These are phyloP conservation scores for Orchesellides sinensis DNA, from an alignment of 2,888 invertebrate species.

Conservation along the genomic window DNA sequence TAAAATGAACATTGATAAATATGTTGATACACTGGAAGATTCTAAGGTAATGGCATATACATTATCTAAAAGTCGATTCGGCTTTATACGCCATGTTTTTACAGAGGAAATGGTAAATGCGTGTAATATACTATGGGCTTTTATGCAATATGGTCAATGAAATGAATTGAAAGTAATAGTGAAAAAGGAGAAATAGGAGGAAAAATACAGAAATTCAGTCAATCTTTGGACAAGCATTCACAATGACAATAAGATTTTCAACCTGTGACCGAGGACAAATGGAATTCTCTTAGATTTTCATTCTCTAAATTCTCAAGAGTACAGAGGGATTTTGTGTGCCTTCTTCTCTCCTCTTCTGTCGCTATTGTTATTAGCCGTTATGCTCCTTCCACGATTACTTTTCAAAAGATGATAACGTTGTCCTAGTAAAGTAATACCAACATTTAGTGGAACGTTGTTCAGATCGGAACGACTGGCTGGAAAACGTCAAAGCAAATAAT, in stretches of 20 bases:
- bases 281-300: conserved; percentile 42
- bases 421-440: neutral
- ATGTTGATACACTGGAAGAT: no score
- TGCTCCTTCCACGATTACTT: neutral
- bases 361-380: conserved; percentile 8
- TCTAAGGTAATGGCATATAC: no score
- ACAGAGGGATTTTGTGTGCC: conserved; percentile 2
- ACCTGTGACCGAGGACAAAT: conserved; percentile 24
- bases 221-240: neutral
- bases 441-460: neutral
- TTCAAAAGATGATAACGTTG: conserved; percentile 5
- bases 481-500: conserved; percentile 62
- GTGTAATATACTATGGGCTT: no score
- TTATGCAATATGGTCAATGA: neutral
- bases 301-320: neutral
- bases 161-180: neutral
- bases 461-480: conserved; percentile 24
- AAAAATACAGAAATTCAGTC: neutral
- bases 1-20: no score
- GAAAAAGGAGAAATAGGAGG: neutral
- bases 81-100: no score
- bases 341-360: neutral
- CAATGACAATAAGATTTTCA: conserved; percentile 5
- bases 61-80: no score
- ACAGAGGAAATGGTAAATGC: no score